Conservation (phyloP, 2,113 vertebrate species). For the Channa maculata region DNA sequence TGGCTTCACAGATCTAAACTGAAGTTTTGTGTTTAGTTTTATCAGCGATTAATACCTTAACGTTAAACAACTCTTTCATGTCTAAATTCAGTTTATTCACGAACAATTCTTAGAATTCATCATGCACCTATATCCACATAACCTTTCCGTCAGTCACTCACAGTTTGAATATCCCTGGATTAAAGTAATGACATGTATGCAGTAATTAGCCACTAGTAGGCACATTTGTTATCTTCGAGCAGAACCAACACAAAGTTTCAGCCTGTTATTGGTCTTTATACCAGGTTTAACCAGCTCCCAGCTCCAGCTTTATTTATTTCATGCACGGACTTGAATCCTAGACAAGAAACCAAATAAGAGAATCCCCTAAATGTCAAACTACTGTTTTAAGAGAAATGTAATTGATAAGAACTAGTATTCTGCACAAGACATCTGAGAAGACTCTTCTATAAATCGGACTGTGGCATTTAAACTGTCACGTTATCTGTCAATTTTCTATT, state of each 20-base stretch:
- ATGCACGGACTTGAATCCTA: not conserved
- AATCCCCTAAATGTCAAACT: conserved; percentile 1
- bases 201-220: not conserved
- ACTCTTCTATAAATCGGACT: not conserved
- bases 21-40: too few species aligned
- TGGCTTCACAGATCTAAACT: too few species aligned
- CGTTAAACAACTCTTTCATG: too few species aligned
- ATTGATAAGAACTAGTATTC: not conserved
- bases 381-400: not conserved
- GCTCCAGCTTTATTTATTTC: not conserved
- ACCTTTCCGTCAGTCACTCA: too few species aligned
- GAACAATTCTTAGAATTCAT: too few species aligned
- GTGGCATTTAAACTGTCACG: not conserved
- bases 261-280: conserved; percentile 1
- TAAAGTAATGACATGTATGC: too few species aligned
- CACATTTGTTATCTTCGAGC: not conserved
- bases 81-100: too few species aligned
- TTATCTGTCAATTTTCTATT: not conserved
- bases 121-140: too few species aligned
- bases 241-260: not conserved
- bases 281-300: conserved; percentile 8
- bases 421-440: not conserved
- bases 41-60: too few species aligned
- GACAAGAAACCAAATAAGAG: not conserved
- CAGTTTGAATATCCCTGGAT: too few species aligned